These are phyloP conservation scores for Trogon melanurus DNA, from an alignment of 2,113 vertebrate species.

Conservation along the genomic window DNA sequence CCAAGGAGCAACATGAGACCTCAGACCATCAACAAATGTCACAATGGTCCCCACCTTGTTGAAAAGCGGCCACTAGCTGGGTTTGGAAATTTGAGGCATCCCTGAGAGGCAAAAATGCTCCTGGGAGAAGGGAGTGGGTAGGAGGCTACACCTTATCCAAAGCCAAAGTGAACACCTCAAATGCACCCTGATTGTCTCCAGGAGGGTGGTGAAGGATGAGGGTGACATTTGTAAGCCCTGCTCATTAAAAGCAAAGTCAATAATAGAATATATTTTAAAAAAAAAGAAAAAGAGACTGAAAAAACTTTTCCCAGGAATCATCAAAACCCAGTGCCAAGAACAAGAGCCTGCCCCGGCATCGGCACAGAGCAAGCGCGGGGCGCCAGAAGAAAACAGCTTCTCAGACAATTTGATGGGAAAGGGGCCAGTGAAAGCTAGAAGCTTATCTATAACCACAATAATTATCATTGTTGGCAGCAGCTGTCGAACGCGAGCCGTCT, in stretches of 20 bases:
- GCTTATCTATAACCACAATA: conserved; percentile 63
- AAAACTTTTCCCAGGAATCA: conserved; percentile 47
- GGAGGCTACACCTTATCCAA: background rate
- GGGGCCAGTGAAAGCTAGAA: conserved; percentile 69
- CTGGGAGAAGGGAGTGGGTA: background rate
- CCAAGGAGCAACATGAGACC: background rate
- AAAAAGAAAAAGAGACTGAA: background rate
- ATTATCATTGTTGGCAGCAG: conserved; percentile 64
- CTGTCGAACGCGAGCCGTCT: conserved; percentile 30
- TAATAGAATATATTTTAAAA: background rate
- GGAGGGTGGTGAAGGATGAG: background rate
- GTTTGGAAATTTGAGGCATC: background rate
- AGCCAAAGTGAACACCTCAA: background rate
- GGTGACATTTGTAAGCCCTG: background rate
- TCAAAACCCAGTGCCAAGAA: conserved; percentile 33
- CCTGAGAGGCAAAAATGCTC: background rate
- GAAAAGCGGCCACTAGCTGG: background rate
- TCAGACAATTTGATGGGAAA: conserved; percentile 65
- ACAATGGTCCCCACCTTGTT: rapidly evolving
- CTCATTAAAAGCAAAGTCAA: background rate
- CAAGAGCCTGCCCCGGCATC: conserved; percentile 23
- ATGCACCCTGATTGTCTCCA: rapidly evolving
- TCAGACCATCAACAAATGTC: background rate
- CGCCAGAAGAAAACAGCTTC: conserved; percentile 67
- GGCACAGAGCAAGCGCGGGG: background rate